Evolutionary conservation across 2,888 invertebrate genomes (phyloP).

Genomic region (Aporophyla nigra): DNA sequence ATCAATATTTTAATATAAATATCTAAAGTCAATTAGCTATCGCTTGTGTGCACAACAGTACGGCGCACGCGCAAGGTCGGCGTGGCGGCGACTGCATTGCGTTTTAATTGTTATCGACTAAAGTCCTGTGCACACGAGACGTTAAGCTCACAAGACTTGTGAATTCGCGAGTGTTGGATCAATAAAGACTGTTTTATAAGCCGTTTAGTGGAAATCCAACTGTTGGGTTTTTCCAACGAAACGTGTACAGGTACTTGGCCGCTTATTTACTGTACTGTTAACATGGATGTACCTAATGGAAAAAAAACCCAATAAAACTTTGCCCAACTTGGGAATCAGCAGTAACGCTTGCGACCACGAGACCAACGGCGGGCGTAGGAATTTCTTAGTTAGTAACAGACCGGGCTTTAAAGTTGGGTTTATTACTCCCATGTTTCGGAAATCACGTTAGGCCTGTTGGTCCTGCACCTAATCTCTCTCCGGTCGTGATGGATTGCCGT

Average conservation of each 20-base stretch:
- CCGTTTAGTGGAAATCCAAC: background rate
- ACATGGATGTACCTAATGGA: too few relatives aligned
- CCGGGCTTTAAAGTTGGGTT: too few relatives aligned
- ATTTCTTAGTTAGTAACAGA: too few relatives aligned
- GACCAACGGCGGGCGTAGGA: too few relatives aligned
- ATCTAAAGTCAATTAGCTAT: constrained; percentile 4
- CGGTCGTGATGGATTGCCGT: too few relatives aligned
- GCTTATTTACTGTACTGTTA: too few relatives aligned
- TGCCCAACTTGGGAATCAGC: too few relatives aligned
- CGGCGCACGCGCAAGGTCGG: constrained; percentile 64
- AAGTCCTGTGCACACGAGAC: constrained; percentile 33
- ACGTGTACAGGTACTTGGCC: background rate
- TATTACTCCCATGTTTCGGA: too few relatives aligned
- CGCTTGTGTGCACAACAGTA: constrained; percentile 48
- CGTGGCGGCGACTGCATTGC: constrained; percentile 61
- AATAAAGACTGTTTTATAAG: background rate
- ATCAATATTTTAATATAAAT: constrained; percentile 19
- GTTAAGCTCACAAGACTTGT: background rate
- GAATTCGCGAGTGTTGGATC: background rate
- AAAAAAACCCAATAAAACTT: too few relatives aligned
- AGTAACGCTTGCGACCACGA: too few relatives aligned
- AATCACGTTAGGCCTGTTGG: too few relatives aligned
- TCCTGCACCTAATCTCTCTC: too few relatives aligned
- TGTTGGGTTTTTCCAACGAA: background rate
- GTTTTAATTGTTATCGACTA: constrained; percentile 71